A percentile compares a stretch with the other conserved stretches of the same genome.
phyloP scores from a whole-genome alignment of 2,888 invertebrate species.

The Brachynemurus nebulosus region DNA sequence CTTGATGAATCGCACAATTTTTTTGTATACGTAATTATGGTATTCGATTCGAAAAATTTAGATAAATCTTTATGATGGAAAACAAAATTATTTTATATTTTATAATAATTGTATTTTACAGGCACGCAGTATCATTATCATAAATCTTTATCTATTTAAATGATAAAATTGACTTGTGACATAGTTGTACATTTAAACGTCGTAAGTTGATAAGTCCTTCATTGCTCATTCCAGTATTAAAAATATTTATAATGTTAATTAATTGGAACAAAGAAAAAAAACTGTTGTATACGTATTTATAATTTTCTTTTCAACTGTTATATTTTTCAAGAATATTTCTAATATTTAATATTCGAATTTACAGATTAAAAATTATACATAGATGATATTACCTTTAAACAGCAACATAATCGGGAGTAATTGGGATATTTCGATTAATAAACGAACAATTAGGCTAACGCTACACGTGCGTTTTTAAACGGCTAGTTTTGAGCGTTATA shows the following conservation, averaged over 20 bases:
- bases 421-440: too few species aligned
- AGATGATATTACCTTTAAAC: too few species aligned
- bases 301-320: slow-evolving; percentile 8
- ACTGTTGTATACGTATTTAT: slow-evolving; percentile 7
- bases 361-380: too few species aligned
- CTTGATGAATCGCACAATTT: background rate
- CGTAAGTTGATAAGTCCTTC: slow-evolving; percentile 4
- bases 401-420: too few species aligned
- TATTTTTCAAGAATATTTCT: too few species aligned
- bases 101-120: slow-evolving; percentile 1
- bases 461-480: too few species aligned
- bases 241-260: too few species aligned
- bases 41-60: slow-evolving; percentile 2
- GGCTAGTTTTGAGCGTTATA: too few species aligned
- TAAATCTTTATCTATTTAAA: background rate
- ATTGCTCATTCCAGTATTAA: slow-evolving; percentile 33
- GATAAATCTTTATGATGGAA: background rate
- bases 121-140: background rate
- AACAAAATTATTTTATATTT: slow-evolving; percentile 1
- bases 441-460: too few species aligned
- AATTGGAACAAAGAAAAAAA: slow-evolving; percentile 9
- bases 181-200: slow-evolving; percentile 7
- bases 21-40: slow-evolving; percentile 6
- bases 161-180: slow-evolving; percentile 2
- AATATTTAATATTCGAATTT: too few species aligned